These are phyloP conservation scores for Pangasius larnaudii DNA, from an alignment of 2,797 vertebrate genomes.

Conservation along the genomic window DNA sequence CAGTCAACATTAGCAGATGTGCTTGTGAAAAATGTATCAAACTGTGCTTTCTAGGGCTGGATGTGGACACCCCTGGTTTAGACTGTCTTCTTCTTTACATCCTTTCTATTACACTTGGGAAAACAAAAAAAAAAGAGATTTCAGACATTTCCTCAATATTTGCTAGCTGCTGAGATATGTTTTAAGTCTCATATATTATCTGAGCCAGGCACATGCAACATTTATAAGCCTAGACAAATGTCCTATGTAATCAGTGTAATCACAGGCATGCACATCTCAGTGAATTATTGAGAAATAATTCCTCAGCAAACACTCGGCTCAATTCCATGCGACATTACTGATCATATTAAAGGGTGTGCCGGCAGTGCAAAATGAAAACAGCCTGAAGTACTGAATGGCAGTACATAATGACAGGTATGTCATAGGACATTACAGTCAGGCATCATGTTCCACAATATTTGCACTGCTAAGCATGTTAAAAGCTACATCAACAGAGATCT, in stretches of 20 bases:
- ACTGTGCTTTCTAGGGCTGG: background rate
- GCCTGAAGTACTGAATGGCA: background rate
- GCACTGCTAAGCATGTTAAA: slow-evolving; percentile 42
- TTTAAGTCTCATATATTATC: slow-evolving; percentile 22
- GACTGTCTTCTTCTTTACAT: background rate
- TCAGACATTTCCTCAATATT: background rate
- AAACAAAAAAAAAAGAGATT: background rate
- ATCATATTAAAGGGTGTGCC: slow-evolving; percentile 4
- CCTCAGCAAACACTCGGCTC: background rate
- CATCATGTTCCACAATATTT: slow-evolving; percentile 15
- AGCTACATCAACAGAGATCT: slow-evolving; percentile 34
- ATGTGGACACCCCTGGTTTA: background rate
- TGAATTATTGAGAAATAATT: slow-evolving; percentile 47
- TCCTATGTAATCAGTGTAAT: slow-evolving; percentile 24
- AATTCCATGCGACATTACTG: slow-evolving; percentile 19
- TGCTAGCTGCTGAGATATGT: background rate
- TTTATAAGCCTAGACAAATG: slow-evolving; percentile 44
- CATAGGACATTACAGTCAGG: slow-evolving; percentile 32
- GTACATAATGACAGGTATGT: slow-evolving; percentile 11
- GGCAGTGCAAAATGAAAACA: slow-evolving; percentile 28
- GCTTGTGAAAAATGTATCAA: background rate
- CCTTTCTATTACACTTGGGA: background rate
- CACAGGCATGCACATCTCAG: background rate
- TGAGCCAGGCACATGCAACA: slow-evolving; percentile 42
- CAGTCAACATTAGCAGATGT: background rate